phyloP scores from a whole-genome alignment of 2,113 vertebrate genomes.

The Eublepharis macularius region DNA sequence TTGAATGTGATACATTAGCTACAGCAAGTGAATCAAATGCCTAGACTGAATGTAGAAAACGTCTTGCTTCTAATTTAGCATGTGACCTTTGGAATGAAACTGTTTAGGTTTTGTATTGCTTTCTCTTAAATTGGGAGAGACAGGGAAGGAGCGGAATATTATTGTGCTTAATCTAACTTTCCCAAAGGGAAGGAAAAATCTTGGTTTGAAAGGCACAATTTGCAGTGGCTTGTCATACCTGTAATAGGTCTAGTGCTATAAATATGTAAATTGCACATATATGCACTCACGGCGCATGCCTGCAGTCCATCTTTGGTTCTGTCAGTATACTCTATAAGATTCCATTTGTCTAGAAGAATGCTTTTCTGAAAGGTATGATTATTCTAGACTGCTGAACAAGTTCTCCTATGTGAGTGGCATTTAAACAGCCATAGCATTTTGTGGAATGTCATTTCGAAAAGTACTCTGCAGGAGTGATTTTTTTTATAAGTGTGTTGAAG shows the following conservation, averaged over 20 bases:
- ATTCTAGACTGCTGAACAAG: conserved; percentile 64
- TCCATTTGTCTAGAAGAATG: conserved; percentile 51
- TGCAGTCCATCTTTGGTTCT: conserved; percentile 30
- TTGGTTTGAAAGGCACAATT: conserved; percentile 17
- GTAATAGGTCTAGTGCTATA: conserved; percentile 42
- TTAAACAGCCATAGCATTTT: conserved; percentile 20
- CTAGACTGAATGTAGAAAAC: background rate
- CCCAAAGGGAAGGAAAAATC: conserved; percentile 39
- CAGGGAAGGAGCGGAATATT: background rate
- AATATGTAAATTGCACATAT: conserved; percentile 23
- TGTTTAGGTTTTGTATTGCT: background rate
- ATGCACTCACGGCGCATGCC: rapidly evolving
- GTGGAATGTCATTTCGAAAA: background rate
- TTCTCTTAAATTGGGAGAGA: conserved; percentile 25
- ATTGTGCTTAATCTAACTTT: conserved; percentile 36
- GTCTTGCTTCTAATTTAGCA: conserved; percentile 20
- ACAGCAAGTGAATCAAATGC: background rate
- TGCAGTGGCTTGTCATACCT: background rate
- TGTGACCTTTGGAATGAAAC: conserved; percentile 4
- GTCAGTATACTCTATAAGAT: conserved; percentile 41
- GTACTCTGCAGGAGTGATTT: conserved; percentile 16
- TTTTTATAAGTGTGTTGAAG: background rate
- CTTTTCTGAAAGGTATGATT: conserved; percentile 62
- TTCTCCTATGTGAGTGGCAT: conserved; percentile 50
- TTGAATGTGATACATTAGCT: background rate